phyloP scores from a whole-genome alignment of 30 jellyfish, hydroid and myxozoan genomes.

The Aurelia aurita region DNA sequence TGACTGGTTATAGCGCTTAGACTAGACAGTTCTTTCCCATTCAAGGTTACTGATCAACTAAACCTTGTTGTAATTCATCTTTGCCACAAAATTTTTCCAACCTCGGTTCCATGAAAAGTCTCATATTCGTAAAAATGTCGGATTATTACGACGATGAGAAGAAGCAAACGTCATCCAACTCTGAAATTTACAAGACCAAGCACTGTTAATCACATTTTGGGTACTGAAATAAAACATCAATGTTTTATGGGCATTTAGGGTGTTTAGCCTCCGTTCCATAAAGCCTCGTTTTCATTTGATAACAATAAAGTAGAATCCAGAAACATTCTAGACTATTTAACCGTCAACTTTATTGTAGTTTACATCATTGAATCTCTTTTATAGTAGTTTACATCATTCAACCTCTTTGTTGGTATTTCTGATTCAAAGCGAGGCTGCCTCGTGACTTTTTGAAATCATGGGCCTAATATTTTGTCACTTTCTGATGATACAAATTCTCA shows the following conservation, averaged over 20 bases:
- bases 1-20: neutral
- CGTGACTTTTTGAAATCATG: conserved; percentile 1
- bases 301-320: neutral
- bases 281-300: neutral
- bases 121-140: neutral
- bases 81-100: neutral
- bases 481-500: neutral
- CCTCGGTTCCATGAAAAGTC: neutral
- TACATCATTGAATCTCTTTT: too few species aligned
- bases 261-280: neutral
- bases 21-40: conserved; percentile 2
- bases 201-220: conserved; percentile 5
- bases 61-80: neutral
- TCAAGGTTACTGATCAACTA: neutral
- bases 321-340: neutral
- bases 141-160: neutral
- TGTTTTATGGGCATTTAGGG: neutral
- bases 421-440: conserved; percentile 3
- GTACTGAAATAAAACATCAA: neutral
- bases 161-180: conserved; percentile 5
- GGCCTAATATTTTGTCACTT: neutral
- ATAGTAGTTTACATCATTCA: neutral
- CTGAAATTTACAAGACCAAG: neutral
- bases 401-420: neutral
- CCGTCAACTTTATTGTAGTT: too few species aligned